These are phyloP conservation scores for Cichladusa arquata DNA, from an alignment of 2,113 vertebrate genomes.

Conservation along the genomic window DNA sequence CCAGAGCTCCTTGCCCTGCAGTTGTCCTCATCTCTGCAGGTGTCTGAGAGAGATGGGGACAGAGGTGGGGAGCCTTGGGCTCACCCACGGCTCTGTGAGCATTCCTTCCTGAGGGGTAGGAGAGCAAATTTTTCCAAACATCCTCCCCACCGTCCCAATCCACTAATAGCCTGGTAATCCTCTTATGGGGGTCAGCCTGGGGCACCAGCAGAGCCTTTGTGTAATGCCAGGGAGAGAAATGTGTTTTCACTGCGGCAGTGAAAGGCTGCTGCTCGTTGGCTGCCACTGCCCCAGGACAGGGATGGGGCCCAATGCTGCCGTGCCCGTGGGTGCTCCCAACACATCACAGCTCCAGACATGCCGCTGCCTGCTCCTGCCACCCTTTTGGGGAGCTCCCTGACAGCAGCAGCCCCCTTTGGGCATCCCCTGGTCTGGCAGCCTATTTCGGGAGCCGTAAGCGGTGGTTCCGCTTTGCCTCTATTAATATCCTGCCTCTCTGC, in stretches of 20 bases:
- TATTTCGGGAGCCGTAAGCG: background rate
- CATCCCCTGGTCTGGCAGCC: background rate
- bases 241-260: accelerated
- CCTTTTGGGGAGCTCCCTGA: background rate
- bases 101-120: background rate
- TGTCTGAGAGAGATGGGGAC: background rate
- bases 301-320: accelerated
- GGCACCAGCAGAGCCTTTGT: background rate
- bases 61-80: background rate
- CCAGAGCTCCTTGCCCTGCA: accelerated
- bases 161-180: slow-evolving; percentile 51
- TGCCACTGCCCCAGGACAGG: background rate
- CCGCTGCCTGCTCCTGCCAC: accelerated
- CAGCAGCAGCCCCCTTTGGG: background rate
- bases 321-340: accelerated
- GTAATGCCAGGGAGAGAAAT: background rate
- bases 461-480: background rate
- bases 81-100: background rate
- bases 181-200: slow-evolving; percentile 36
- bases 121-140: slow-evolving; percentile 17
- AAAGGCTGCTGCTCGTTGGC: background rate
- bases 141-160: slow-evolving; percentile 1
- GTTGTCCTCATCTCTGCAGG: background rate
- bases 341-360: background rate
- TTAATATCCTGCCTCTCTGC: background rate